A percentile compares a stretch with the other conserved stretches of the same genome.
These are phyloP conservation scores for Elephantulus edwardii DNA, from an alignment of 2,113 vertebrate genomes.

Conservation along the genomic window DNA sequence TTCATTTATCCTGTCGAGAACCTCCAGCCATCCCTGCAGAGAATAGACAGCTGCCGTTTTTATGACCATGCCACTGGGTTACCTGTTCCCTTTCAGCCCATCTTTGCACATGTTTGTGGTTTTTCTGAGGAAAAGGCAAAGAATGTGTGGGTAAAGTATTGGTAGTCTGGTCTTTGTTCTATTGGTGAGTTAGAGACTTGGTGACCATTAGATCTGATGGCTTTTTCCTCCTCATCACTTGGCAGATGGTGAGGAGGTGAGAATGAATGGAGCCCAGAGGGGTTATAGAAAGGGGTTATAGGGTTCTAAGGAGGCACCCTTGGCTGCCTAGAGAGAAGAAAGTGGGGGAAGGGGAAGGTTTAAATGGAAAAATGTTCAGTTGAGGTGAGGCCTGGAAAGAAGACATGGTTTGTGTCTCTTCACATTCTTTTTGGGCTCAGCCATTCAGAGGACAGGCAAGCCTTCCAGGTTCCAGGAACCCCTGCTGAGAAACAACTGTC, in stretches of 20 bases:
- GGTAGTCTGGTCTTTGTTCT: not conserved
- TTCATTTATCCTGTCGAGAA: not conserved
- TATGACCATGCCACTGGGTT: not conserved
- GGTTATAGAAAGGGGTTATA: not conserved
- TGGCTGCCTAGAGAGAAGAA: not conserved
- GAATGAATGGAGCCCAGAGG: not conserved
- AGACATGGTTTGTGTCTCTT: not conserved
- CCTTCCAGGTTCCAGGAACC: conserved; percentile 17
- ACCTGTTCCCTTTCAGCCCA: not conserved
- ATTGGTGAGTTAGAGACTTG: not conserved
- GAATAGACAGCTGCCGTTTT: not conserved
- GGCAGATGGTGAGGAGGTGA: not conserved
- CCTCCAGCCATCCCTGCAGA: not conserved
- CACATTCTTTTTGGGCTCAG: conserved; percentile 3
- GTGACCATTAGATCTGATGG: not conserved
- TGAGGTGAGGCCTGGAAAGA: not conserved
- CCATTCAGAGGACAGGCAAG: not conserved
- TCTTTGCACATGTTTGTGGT: not conserved
- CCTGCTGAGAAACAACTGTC: not conserved
- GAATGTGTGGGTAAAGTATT: not conserved
- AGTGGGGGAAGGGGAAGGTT: not conserved
- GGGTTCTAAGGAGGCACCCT: no score
- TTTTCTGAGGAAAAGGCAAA: not conserved
- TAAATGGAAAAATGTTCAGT: not conserved
- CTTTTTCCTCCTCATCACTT: not conserved